Percentiles rank a stretch among this genome's conserved stretches.
phyloP scores from a whole-genome alignment of 2,888 invertebrate species.

The Coelogynopora nodosa region DNA sequence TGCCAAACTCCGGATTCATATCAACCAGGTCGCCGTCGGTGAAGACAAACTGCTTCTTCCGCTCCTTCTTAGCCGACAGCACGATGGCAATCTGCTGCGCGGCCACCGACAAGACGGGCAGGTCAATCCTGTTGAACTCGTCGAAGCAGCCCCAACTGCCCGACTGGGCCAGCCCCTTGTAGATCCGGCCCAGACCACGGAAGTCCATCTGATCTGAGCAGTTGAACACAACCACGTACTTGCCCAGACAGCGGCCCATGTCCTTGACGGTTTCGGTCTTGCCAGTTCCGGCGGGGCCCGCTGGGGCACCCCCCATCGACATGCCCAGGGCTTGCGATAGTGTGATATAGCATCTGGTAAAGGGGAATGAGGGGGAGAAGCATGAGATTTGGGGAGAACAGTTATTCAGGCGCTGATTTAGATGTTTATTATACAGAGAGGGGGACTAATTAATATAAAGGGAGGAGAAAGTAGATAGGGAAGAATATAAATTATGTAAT shows the following conservation, averaged over 20 bases:
- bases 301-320: conserved; percentile 90
- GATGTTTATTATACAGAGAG: not conserved
- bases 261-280: conserved; percentile 96
- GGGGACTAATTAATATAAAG: not conserved
- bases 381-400: too few species aligned
- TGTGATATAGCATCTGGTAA: conserved; percentile 96
- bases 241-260: conserved; percentile 93
- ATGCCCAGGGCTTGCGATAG: conserved; percentile 88
- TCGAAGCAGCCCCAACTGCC: conserved; percentile 98
- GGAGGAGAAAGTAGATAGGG: too few species aligned
- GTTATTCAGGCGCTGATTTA: too few species aligned
- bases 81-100: conserved; percentile 90
- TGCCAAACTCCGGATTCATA: conserved; percentile 91
- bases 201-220: conserved; percentile 99
- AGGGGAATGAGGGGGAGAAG: conserved; percentile 66
- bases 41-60: conserved; percentile 81
- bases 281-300: conserved; percentile 92
- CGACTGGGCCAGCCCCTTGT: conserved; percentile 87
- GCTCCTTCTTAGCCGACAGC: conserved; percentile 84
- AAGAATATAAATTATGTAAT: too few species aligned
- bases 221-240: conserved; percentile 89
- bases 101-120: conserved; percentile 87
- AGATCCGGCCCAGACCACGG: conserved; percentile 86
- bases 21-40: conserved; percentile 89
- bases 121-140: conserved; percentile 86